Evolutionary conservation across 2,797 vertebrate genomes (phyloP).

Genomic region (Selene dorsalis): DNA sequence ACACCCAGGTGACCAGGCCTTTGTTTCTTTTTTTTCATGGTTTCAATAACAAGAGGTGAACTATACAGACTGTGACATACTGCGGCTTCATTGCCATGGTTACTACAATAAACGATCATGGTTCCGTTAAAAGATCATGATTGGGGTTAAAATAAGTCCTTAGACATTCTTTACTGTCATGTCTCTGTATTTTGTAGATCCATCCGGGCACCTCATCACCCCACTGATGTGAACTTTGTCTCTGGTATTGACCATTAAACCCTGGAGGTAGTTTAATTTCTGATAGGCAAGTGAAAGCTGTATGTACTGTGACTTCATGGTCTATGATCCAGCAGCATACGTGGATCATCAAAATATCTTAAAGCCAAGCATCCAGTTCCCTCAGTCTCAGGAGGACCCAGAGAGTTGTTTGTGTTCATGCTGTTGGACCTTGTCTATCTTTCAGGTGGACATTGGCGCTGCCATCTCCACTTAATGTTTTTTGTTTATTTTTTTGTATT

Average conservation of each 20-base stretch:
- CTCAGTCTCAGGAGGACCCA: conserved; percentile 31
- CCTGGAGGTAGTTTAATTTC: conserved; percentile 2
- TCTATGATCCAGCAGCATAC: conserved; percentile 20
- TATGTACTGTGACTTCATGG: not conserved
- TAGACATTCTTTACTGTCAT: not conserved
- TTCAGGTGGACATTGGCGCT: conserved; percentile 58
- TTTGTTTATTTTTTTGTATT: conserved; percentile 26
- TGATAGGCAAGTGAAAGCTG: not conserved
- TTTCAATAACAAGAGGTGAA: too few species aligned
- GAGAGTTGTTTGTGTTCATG: conserved; percentile 56
- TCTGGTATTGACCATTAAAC: not conserved
- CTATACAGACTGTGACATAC: too few species aligned
- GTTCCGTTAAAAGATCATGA: not conserved
- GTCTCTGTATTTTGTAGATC: too few species aligned
- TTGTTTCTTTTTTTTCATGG: too few species aligned
- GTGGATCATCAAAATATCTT: conserved; percentile 46
- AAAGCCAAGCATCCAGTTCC: conserved; percentile 30
- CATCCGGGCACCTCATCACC: too few species aligned
- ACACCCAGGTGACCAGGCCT: too few species aligned
- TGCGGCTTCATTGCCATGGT: too few species aligned
- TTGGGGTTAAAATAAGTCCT: not conserved
- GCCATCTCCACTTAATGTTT: conserved; percentile 54
- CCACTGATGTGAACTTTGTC: too few species aligned
- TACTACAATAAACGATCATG: not conserved
- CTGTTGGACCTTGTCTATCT: conserved; percentile 54